Evolutionary conservation across 2,888 invertebrate species (phyloP).

Genomic region (Platerodrilus igneus): DNA sequence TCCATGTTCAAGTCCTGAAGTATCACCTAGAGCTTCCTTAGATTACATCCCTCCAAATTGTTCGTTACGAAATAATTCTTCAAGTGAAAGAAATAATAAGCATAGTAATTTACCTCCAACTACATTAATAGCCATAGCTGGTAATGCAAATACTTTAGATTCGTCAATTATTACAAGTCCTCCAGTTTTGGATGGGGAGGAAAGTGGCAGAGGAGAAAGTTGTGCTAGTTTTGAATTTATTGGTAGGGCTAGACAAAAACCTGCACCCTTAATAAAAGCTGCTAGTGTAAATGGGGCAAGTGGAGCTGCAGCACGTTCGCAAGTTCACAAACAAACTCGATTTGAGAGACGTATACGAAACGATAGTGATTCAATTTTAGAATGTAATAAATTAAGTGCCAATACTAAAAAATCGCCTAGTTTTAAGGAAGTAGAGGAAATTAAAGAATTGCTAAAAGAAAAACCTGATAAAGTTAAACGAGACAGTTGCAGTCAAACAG

Average conservation of each 20-base stretch:
- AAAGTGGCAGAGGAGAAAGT: slow-evolving; percentile 60
- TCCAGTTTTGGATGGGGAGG: slow-evolving; percentile 58
- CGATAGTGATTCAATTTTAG: slow-evolving; percentile 45
- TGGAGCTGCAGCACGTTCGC: slow-evolving; percentile 30
- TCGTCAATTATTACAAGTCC: slow-evolving; percentile 50
- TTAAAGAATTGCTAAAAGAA: slow-evolving; percentile 39
- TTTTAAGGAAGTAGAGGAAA: slow-evolving; percentile 48
- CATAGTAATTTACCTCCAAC: slow-evolving; percentile 53
- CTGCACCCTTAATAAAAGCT: slow-evolving; percentile 38
- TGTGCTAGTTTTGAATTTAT: slow-evolving; percentile 62
- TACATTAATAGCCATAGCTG: slow-evolving; percentile 52
- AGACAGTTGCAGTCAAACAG: slow-evolving; percentile 63
- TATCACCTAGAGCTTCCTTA: slow-evolving; percentile 49
- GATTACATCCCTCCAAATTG: slow-evolving; percentile 52
- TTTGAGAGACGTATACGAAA: slow-evolving; percentile 42
- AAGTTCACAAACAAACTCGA: slow-evolving; percentile 36
- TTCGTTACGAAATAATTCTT: slow-evolving; percentile 44
- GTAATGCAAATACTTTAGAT: slow-evolving; percentile 49
- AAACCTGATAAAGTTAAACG: slow-evolving; percentile 55
- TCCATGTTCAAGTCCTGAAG: slow-evolving; percentile 46
- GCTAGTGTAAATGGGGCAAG: slow-evolving; percentile 35
- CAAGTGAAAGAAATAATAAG: slow-evolving; percentile 31
- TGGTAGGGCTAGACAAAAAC: slow-evolving; percentile 46
- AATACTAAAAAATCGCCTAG: slow-evolving; percentile 47
- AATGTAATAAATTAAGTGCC: slow-evolving; percentile 45